A percentile compares a stretch with the other conserved stretches of the same genome.
These are phyloP conservation scores for Diaprepes abbreviatus DNA, from an alignment of 2,888 invertebrate genomes.

Conservation along the genomic window DNA sequence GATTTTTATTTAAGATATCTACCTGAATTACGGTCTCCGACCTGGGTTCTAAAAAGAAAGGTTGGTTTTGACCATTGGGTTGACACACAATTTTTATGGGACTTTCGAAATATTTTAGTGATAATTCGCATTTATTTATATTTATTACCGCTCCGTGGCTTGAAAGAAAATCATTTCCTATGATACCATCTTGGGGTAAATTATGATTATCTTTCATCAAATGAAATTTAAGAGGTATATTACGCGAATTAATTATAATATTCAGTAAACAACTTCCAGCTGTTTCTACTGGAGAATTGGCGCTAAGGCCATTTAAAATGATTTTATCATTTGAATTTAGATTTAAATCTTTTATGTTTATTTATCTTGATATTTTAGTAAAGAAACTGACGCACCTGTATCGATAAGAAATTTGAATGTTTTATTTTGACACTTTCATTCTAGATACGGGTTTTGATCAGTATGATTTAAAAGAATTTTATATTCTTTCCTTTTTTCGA, in stretches of 20 bases:
- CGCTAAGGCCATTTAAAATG: conserved; percentile 29
- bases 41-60: conserved; percentile 42
- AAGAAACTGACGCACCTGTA: conserved; percentile 51
- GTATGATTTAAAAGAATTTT: background rate
- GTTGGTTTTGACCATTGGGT: too few species aligned
- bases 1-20: conserved; percentile 12
- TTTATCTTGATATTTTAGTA: conserved; percentile 49
- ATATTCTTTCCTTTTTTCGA: too few species aligned
- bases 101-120: too few species aligned
- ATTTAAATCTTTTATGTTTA: background rate
- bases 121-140: conserved; percentile 2
- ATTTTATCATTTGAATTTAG: background rate
- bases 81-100: too few species aligned
- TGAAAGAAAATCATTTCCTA: conserved; percentile 52
- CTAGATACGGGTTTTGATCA: background rate
- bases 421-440: too few species aligned
- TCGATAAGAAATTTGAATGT: conserved; percentile 33
- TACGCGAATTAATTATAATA: conserved; percentile 17
- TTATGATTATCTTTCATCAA: conserved; percentile 27
- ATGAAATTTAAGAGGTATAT: conserved; percentile 42
- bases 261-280: conserved; percentile 32
- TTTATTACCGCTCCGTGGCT: conserved; percentile 41
- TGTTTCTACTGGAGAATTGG: conserved; percentile 37
- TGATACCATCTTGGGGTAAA: conserved; percentile 50
- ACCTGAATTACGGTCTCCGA: conserved; percentile 42